A percentile compares a stretch with the other conserved stretches of the same genome.
phyloP scores from a whole-genome alignment of 2,797 vertebrate species.

The Xiphorhynchus erythropygius region DNA sequence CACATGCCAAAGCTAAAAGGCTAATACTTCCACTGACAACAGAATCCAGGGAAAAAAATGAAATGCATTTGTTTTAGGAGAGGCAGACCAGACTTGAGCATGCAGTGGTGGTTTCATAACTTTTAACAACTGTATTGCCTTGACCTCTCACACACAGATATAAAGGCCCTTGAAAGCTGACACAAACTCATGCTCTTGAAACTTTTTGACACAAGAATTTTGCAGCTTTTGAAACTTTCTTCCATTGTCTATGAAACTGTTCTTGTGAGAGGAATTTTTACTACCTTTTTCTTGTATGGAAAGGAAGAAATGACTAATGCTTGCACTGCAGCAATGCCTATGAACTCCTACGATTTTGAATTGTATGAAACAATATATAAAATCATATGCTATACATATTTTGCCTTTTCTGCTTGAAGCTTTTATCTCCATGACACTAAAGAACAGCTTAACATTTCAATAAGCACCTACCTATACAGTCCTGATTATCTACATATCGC shows the following conservation, averaged over 20 bases:
- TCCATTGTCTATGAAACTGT: not conserved
- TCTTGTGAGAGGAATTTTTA: not conserved
- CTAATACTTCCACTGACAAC: not conserved
- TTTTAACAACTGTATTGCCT: not conserved
- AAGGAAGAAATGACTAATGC: not conserved
- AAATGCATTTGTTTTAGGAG: not conserved
- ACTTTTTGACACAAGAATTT: not conserved
- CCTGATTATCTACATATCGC: constrained; percentile 97
- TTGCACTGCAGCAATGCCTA: not conserved
- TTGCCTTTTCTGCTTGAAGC: not conserved
- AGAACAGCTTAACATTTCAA: not conserved
- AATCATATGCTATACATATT: not conserved
- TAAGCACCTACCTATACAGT: constrained; percentile 89
- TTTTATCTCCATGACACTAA: not conserved
- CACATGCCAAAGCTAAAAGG: not conserved
- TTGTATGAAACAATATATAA: not conserved
- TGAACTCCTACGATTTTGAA: not conserved
- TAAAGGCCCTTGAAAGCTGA: not conserved
- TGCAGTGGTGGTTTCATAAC: not conserved
- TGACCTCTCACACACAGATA: not conserved
- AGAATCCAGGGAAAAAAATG: not conserved
- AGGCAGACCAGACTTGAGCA: not conserved
- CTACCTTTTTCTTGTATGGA: not conserved
- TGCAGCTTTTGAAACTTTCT: not conserved
- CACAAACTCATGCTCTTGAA: not conserved